Conservation (phyloP, 2,113 vertebrate genomes). For the Sinocyclocheilus maitianheensis region DNA sequence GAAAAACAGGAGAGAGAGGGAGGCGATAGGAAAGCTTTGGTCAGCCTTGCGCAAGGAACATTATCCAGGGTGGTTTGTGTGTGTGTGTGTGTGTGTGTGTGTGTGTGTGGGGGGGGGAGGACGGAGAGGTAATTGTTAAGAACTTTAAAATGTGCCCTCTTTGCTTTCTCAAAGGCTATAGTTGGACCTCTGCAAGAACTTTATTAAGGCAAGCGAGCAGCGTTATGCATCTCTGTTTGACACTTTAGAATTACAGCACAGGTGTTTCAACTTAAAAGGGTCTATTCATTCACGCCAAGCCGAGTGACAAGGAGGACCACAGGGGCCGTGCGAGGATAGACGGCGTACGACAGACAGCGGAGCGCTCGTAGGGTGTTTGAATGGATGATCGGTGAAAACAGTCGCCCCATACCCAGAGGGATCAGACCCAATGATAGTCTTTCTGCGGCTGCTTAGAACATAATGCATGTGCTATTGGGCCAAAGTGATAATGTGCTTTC, state of each 20-base stretch:
- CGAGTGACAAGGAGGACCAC: conserved; percentile 76
- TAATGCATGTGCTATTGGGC: conserved; percentile 87
- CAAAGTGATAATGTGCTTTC: conserved; percentile 84
- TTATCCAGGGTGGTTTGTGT: conserved; percentile 82
- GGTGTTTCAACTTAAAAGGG: conserved; percentile 60
- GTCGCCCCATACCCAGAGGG: conserved; percentile 83
- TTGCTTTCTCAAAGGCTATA: conserved; percentile 74
- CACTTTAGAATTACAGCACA: conserved; percentile 62
- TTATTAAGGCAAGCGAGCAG: conserved; percentile 56
- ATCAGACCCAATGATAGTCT: conserved; percentile 83
- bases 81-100: not conserved
- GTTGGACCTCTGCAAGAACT: conserved; percentile 65
- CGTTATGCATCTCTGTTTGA: conserved; percentile 60
- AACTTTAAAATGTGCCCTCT: conserved; percentile 84
- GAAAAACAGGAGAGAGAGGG: conserved; percentile 75
- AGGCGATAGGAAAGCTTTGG: conserved; percentile 53
- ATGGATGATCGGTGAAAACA: conserved; percentile 81
- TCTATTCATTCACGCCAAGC: conserved; percentile 64
- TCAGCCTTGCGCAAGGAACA: conserved; percentile 80
- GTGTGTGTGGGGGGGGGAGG: not conserved
- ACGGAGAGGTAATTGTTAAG: conserved; percentile 77
- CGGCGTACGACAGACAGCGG: conserved; percentile 62
- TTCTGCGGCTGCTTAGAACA: conserved; percentile 87
- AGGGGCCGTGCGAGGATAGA: conserved; percentile 68
- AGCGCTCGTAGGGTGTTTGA: conserved; percentile 72